These are phyloP conservation scores for Microtus pennsylvanicus DNA, from an alignment of 2,113 vertebrate species.

Conservation along the genomic window DNA sequence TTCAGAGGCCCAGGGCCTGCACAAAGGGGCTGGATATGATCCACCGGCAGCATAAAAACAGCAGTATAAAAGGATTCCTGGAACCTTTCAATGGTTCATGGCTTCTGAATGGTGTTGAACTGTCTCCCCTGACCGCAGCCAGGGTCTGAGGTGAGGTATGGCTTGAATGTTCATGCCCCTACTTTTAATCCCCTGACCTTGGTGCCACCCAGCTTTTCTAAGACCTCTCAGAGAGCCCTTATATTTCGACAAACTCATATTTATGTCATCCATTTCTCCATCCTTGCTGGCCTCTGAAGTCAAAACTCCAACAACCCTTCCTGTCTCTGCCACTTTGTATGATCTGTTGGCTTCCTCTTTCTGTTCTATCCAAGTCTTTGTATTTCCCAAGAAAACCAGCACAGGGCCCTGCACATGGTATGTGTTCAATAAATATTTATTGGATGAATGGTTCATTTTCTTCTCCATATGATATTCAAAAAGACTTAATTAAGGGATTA, in stretches of 20 bases:
- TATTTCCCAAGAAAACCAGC: not conserved
- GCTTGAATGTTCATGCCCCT: not conserved
- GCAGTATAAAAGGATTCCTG: not conserved
- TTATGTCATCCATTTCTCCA: not conserved
- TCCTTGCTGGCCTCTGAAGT: not conserved
- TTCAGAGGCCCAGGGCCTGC: not conserved
- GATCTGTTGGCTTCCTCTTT: not conserved
- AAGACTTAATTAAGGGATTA: conserved; percentile 68
- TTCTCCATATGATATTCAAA: conserved; percentile 61
- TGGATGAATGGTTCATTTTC: conserved; percentile 63
- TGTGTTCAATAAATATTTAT: conserved; percentile 62
- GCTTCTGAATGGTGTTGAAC: not conserved
- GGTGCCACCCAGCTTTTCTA: not conserved
- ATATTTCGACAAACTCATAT: not conserved
- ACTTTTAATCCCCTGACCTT: not conserved
- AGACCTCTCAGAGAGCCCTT: not conserved
- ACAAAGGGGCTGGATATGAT: not conserved
- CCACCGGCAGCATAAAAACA: not conserved
- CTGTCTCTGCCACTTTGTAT: not conserved
- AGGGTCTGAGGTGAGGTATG: not conserved
- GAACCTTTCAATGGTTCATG: not conserved
- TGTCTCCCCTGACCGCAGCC: not conserved
- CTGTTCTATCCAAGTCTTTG: conserved; percentile 29
- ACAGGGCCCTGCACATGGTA: not conserved
- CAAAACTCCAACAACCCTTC: not conserved